Evolutionary conservation across 2,888 invertebrate genomes (phyloP).

Genomic region (Blera fallax): DNA sequence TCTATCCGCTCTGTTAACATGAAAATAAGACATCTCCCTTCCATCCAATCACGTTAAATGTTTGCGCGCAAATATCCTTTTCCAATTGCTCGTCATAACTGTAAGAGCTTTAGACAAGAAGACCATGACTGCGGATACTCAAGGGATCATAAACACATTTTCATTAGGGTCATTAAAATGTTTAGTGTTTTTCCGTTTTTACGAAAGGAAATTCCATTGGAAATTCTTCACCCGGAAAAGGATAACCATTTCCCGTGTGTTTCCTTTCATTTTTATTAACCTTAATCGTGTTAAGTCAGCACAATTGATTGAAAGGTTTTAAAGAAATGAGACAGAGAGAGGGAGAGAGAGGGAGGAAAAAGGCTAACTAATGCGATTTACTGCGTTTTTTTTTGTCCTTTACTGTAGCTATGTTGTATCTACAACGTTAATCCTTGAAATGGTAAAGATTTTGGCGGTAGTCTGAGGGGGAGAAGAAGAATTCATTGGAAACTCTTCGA

Average conservation of each 20-base stretch:
- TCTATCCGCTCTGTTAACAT: not conserved
- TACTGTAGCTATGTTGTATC: not conserved
- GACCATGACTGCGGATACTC: not conserved
- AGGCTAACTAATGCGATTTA: not conserved
- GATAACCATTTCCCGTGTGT: slow-evolving; percentile 30
- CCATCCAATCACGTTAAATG: slow-evolving; percentile 50
- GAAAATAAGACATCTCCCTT: slow-evolving; percentile 23
- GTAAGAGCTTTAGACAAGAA: not conserved
- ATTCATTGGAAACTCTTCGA: slow-evolving; percentile 4
- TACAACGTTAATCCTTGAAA: slow-evolving; percentile 19
- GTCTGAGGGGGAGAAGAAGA: not conserved
- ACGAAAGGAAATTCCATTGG: not conserved
- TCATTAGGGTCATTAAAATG: slow-evolving; percentile 65
- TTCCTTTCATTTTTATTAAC: slow-evolving; percentile 31
- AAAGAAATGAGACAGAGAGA: not conserved
- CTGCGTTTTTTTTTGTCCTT: not conserved
- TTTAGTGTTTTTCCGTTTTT: slow-evolving; percentile 46
- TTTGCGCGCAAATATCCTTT: slow-evolving; percentile 33
- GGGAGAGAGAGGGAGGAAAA: not conserved
- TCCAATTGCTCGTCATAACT: slow-evolving; percentile 49
- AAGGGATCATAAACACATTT: slow-evolving; percentile 59
- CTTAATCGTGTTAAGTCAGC: slow-evolving; percentile 16
- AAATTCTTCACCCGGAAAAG: slow-evolving; percentile 36
- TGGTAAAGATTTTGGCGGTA: not conserved
- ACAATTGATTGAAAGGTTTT: slow-evolving; percentile 26